Evolutionary conservation across 2,888 invertebrate genomes (phyloP).

Genomic region (Kuschelorhynchus macadamiae): DNA sequence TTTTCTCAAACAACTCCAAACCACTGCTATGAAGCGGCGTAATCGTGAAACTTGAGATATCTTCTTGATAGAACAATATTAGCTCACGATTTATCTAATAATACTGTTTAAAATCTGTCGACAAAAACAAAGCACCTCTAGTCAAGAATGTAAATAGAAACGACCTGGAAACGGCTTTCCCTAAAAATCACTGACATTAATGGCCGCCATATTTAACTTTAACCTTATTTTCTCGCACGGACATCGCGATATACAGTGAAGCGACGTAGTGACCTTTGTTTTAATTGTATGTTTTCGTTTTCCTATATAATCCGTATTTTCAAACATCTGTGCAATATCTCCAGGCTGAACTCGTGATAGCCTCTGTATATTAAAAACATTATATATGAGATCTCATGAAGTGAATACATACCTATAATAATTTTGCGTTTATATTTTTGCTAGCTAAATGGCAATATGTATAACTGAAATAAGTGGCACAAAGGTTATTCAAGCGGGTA

Average conservation of each 20-base stretch:
- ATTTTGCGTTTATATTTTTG: neutral
- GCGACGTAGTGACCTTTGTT: slow-evolving; percentile 35
- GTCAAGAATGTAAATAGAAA: slow-evolving; percentile 28
- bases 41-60: neutral
- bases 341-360: slow-evolving; percentile 23
- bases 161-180: slow-evolving; percentile 29
- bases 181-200: slow-evolving; percentile 32
- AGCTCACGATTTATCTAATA: neutral
- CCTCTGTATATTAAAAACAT: slow-evolving; percentile 10
- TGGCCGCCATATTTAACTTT: slow-evolving; percentile 45
- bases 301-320: slow-evolving; percentile 19
- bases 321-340: slow-evolving; percentile 22
- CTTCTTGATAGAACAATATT: neutral
- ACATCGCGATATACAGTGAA: slow-evolving; percentile 27
- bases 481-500: neutral
- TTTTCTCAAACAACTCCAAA: too few relatives aligned
- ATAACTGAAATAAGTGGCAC: neutral
- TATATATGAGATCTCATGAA: neutral
- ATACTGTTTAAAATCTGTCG: slow-evolving; percentile 5
- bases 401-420: slow-evolving; percentile 3
- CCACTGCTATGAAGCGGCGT: too few relatives aligned
- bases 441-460: neutral
- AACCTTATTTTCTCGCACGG: slow-evolving; percentile 39
- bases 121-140: slow-evolving; percentile 12
- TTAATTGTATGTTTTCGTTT: slow-evolving; percentile 37